Percentiles rank a stretch among this genome's conserved stretches.
These are phyloP conservation scores for Semicossyphus pulcher DNA, from an alignment of 2,113 vertebrate genomes.

Conservation along the genomic window DNA sequence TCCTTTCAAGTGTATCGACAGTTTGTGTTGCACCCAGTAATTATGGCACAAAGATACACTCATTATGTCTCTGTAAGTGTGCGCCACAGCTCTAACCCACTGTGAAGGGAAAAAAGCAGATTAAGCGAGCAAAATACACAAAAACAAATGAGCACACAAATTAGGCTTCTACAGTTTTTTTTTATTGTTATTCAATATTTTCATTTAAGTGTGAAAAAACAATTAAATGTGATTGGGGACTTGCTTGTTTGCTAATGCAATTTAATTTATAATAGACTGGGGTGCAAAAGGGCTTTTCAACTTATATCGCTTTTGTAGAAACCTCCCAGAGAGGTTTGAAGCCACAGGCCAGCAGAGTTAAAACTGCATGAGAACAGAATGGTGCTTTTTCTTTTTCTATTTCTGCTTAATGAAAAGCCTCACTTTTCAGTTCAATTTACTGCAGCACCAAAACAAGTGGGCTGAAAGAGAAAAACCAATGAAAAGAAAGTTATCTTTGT, in stretches of 20 bases:
- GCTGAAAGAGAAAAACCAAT: neutral
- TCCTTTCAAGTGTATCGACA: slow-evolving; percentile 57
- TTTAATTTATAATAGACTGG: slow-evolving; percentile 39
- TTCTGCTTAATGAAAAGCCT: slow-evolving; percentile 10
- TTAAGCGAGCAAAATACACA: slow-evolving; percentile 51
- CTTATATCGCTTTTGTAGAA: neutral
- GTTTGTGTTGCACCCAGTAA: slow-evolving; percentile 54
- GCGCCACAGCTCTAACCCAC: slow-evolving; percentile 39
- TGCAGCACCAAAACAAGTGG: neutral
- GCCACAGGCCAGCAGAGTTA: neutral
- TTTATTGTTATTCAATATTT: slow-evolving; percentile 54
- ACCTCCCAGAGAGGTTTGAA: slow-evolving; percentile 26
- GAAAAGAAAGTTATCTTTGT: neutral
- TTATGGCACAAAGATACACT: slow-evolving; percentile 60
- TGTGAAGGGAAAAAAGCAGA: slow-evolving; percentile 44
- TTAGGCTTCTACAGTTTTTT: slow-evolving; percentile 38
- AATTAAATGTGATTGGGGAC: slow-evolving; percentile 29
- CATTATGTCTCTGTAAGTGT: slow-evolving; percentile 58
- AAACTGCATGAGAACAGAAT: neutral
- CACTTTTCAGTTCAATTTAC: neutral
- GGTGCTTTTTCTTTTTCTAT: neutral
- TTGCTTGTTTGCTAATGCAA: slow-evolving; percentile 41
- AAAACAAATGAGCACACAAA: slow-evolving; percentile 50
- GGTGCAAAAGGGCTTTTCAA: slow-evolving; percentile 13
- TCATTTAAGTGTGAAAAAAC: slow-evolving; percentile 55